phyloP scores from a whole-genome alignment of 2,797 vertebrate species.

The Limnodromus scolopaceus region DNA sequence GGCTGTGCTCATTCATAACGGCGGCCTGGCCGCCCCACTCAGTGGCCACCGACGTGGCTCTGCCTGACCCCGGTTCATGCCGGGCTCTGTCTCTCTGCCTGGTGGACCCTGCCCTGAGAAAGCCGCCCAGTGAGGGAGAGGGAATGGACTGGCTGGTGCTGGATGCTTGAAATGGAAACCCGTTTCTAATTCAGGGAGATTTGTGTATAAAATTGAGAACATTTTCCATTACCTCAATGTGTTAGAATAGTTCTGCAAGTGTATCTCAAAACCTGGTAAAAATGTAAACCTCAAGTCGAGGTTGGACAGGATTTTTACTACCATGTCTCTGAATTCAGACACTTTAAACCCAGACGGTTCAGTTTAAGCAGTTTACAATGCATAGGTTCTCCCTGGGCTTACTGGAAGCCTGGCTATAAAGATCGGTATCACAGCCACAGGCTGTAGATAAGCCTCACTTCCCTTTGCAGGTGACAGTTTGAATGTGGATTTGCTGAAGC shows the following conservation, averaged over 20 bases:
- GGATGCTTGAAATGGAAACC: background rate
- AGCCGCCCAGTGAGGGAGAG: background rate
- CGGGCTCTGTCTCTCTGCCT: background rate
- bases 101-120: background rate
- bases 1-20: background rate
- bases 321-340: background rate
- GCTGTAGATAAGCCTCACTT: background rate
- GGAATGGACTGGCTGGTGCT: background rate
- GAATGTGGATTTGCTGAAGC: background rate
- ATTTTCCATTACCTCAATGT: slow-evolving; percentile 17
- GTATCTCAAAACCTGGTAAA: background rate
- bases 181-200: slow-evolving; percentile 7
- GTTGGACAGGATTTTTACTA: background rate
- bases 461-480: background rate
- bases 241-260: background rate
- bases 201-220: slow-evolving; percentile 4
- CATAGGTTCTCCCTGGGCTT: background rate
- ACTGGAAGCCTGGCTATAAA: background rate
- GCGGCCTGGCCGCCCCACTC: fast-evolving
- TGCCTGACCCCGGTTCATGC: background rate
- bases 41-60: fast-evolving
- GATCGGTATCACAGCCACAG: background rate
- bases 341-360: background rate
- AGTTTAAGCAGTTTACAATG: background rate
- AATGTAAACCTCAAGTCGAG: background rate